Evolutionary conservation across 2,888 invertebrate species (phyloP).

Genomic region (Ganaspis brasiliensis): DNA sequence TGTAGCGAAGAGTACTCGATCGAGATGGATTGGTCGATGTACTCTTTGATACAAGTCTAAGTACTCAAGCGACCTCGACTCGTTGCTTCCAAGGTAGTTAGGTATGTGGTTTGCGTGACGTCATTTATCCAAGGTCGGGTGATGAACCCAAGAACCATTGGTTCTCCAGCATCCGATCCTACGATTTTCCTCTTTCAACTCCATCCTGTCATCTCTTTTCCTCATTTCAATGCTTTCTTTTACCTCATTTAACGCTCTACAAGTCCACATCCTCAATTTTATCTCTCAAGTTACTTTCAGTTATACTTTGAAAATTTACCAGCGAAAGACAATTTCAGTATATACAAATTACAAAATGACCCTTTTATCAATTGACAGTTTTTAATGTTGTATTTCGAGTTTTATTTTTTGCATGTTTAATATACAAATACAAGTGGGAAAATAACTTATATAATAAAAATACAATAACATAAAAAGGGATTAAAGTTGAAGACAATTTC

Average conservation of each 20-base stretch:
- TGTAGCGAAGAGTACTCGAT: slow-evolving; percentile 5
- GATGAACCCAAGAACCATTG: slow-evolving; percentile 68
- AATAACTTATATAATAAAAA: no score
- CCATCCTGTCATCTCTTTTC: not conserved
- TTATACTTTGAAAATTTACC: no score
- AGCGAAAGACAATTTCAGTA: no score
- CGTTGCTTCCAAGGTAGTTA: slow-evolving; percentile 69
- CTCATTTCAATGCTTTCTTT: not conserved
- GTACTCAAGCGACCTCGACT: slow-evolving; percentile 69
- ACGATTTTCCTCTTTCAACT: slow-evolving; percentile 2
- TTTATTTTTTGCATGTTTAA: no score
- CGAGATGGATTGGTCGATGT: slow-evolving; percentile 62
- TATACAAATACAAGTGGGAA: no score
- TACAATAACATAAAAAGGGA: no score
- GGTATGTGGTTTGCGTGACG: slow-evolving; percentile 74
- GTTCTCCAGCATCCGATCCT: slow-evolving; percentile 35
- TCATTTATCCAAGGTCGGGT: slow-evolving; percentile 77
- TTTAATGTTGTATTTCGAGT: no score
- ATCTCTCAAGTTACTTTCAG: no score
- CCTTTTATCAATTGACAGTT: no score
- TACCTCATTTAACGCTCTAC: not conserved
- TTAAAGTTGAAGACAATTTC: no score
- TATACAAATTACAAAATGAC: no score
- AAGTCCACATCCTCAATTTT: no score
- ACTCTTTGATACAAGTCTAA: slow-evolving; percentile 54